phyloP scores from a whole-genome alignment of 2,797 vertebrate genomes.

The Chaetodon trifasciatus region DNA sequence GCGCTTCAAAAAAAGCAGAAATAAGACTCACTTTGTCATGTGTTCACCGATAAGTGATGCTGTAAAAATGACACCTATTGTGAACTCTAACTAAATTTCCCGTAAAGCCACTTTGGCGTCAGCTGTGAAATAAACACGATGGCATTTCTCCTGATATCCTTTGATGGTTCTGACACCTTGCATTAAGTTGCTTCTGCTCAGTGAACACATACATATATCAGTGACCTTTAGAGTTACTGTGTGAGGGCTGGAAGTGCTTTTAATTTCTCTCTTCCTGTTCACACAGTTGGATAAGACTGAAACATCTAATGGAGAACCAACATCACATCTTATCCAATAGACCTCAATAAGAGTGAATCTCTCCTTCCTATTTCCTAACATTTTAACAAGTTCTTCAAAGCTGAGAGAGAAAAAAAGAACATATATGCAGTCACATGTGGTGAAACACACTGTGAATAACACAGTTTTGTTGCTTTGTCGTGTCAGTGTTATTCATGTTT shows the following conservation, averaged over 20 bases:
- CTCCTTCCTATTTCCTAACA: background rate
- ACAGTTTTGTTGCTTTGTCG: background rate
- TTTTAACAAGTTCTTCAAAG: background rate
- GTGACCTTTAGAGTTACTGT: slow-evolving; percentile 31
- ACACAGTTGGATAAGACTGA: background rate
- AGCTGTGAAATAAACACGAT: background rate
- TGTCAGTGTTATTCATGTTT: no score
- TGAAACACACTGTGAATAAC: background rate
- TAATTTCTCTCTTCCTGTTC: background rate
- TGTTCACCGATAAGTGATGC: background rate
- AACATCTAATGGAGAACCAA: background rate
- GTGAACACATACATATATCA: background rate
- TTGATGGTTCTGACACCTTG: slow-evolving; percentile 17
- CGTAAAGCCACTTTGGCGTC: background rate
- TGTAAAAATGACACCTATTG: background rate
- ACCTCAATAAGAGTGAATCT: background rate
- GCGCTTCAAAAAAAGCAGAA: background rate
- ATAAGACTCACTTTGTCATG: background rate
- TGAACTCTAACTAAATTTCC: background rate
- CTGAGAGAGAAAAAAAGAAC: background rate
- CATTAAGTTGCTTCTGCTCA: slow-evolving; percentile 4
- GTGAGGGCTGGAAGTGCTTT: background rate
- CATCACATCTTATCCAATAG: background rate
- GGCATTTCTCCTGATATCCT: slow-evolving; percentile 27
- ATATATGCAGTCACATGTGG: background rate